Percentiles rank a stretch among this genome's conserved stretches.
These are phyloP conservation scores for Cepphus grylle DNA, from an alignment of 2,113 vertebrate genomes.

Conservation along the genomic window DNA sequence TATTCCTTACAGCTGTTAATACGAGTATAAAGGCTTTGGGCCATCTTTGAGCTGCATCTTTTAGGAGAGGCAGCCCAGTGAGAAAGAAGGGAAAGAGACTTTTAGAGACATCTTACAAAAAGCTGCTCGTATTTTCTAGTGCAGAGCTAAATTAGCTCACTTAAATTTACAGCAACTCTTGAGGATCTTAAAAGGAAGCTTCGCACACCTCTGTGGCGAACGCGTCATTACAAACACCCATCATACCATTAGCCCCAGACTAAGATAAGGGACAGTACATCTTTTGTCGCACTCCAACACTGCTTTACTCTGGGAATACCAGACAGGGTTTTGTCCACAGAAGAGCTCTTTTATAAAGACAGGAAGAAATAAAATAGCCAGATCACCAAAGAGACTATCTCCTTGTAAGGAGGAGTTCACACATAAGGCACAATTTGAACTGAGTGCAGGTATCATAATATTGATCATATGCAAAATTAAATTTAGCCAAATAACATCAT, in stretches of 20 bases:
- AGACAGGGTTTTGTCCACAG: not conserved
- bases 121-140: not conserved
- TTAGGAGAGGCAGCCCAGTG: not conserved
- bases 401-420: not conserved
- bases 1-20: not conserved
- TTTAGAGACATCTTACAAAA: not conserved
- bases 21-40: not conserved
- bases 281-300: not conserved
- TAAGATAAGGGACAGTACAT: not conserved
- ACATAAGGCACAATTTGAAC: not conserved
- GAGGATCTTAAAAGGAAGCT: not conserved
- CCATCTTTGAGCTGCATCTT: not conserved
- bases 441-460: not conserved
- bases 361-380: not conserved
- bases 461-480: not conserved
- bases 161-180: not conserved
- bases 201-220: not conserved
- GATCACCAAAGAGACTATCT: not conserved
- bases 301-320: not conserved
- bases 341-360: not conserved
- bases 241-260: not conserved
- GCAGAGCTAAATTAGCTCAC: not conserved
- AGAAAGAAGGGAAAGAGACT: not conserved
- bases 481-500: not conserved
- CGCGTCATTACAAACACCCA: not conserved